Conservation (phyloP, 1,140 invertebrate genomes). For the Drosophila azteca region DNA sequence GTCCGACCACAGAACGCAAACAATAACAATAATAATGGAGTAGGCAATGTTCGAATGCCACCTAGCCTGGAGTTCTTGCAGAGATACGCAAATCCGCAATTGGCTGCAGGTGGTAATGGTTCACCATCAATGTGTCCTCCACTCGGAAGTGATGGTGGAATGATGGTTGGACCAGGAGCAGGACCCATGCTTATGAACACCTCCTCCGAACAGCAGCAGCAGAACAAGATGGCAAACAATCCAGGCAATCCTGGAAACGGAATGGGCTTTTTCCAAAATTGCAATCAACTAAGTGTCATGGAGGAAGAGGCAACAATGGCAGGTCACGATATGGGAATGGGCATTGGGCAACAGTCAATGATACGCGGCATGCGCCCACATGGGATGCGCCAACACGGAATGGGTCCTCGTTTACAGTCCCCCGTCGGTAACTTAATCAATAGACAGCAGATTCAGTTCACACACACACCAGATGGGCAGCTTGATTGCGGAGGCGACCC, state of each 20-base stretch:
- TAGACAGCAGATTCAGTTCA: constrained; percentile 57
- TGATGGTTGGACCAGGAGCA: constrained; percentile 75
- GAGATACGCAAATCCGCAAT: constrained; percentile 90
- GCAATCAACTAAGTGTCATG: constrained; percentile 81
- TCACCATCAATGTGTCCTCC: constrained; percentile 11
- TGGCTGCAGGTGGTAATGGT: constrained; percentile 87
- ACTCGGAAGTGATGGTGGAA: constrained; percentile 32
- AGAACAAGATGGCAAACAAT: constrained; percentile 57
- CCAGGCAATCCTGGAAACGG: constrained; percentile 28
- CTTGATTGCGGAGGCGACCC: constrained; percentile 61
- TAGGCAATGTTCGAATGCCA: constrained; percentile 87
- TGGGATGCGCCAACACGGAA: constrained; percentile 55
- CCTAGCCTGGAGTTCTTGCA: constrained; percentile 96
- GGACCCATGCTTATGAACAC: constrained; percentile 55
- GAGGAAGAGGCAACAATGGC: constrained; percentile 69
- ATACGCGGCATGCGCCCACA: constrained; percentile 71
- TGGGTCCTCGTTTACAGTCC: constrained; percentile 53
- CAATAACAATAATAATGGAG: constrained; percentile 84
- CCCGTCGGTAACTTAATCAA: constrained; percentile 24
- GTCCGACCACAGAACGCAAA: constrained; percentile 91
- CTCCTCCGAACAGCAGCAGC: constrained; percentile 47
- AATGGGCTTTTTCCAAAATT: constrained; percentile 84
- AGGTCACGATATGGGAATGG: constrained; percentile 85
- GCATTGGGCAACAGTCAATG: constrained; percentile 81
- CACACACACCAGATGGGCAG: constrained; percentile 49